A percentile compares a stretch with the other conserved stretches of the same genome.
Conservation (phyloP, 2,888 invertebrate genomes). For the Agrilus mali region DNA sequence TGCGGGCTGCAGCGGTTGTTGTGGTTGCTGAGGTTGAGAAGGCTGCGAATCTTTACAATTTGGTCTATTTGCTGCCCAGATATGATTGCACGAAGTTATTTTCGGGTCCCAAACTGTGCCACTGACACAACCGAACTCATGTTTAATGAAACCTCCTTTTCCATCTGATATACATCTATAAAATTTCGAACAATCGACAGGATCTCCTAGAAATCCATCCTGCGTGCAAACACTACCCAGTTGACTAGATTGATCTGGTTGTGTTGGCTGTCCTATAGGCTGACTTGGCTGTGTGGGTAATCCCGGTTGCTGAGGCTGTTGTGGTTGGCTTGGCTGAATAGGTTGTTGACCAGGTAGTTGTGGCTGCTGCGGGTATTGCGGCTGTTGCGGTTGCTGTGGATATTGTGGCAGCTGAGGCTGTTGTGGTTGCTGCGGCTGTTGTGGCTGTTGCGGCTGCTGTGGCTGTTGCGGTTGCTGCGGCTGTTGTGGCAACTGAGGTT, state of each 20-base stretch:
- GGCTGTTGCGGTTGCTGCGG: slow-evolving; percentile 7
- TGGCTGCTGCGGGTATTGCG: too few relatives aligned
- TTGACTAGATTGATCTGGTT: slow-evolving; percentile 11
- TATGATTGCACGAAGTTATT: slow-evolving; percentile 58
- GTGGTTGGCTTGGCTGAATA: slow-evolving; percentile 11
- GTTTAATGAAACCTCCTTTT: slow-evolving; percentile 39
- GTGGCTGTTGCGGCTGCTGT: slow-evolving; percentile 4
- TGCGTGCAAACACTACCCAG: slow-evolving; percentile 11
- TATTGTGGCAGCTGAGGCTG: too few relatives aligned
- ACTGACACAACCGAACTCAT: slow-evolving; percentile 61
- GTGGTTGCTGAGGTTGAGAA: slow-evolving; percentile 17
- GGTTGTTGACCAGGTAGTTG: too few relatives aligned
- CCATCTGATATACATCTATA: slow-evolving; percentile 3
- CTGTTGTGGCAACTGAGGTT: slow-evolving; percentile 16
- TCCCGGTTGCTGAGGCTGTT: too few relatives aligned
- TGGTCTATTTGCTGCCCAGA: slow-evolving; percentile 35
- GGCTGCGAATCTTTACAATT: slow-evolving; percentile 1
- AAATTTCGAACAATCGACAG: slow-evolving; percentile 1
- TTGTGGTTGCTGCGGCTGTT: too few relatives aligned
- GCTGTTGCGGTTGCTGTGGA: too few relatives aligned
- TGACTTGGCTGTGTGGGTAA: too few relatives aligned
- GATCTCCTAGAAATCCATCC: slow-evolving; percentile 2
- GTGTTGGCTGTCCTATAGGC: slow-evolving; percentile 9
- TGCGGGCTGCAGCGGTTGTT: slow-evolving; percentile 16
- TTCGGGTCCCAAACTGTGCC: slow-evolving; percentile 68